Conservation (phyloP, 2,797 vertebrate species). For the Steatocranus sp. region DNA sequence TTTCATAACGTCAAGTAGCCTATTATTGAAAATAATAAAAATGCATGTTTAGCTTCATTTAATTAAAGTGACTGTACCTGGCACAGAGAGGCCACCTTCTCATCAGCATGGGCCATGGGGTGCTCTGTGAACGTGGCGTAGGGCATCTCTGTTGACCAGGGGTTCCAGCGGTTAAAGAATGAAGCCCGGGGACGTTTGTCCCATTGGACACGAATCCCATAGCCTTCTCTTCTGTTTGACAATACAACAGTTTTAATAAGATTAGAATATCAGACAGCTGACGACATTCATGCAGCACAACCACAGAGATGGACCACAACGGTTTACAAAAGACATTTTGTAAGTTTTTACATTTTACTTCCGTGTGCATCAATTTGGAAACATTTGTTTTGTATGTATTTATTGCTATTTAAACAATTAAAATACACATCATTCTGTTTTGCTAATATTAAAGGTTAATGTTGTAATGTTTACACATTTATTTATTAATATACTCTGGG, state of each 20-base stretch:
- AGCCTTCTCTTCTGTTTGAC: constrained; percentile 83
- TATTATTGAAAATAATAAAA: not conserved
- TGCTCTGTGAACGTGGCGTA: constrained; percentile 91
- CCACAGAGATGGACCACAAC: not conserved
- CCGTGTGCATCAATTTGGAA: rapidly evolving
- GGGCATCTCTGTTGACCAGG: constrained; percentile 92
- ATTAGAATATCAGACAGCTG: not conserved
- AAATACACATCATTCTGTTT: not conserved
- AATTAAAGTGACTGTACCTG: constrained; percentile 72
- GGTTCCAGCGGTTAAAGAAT: constrained; percentile 94
- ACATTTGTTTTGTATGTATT: not conserved
- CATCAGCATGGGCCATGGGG: constrained; percentile 87
- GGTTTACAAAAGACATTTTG: not conserved
- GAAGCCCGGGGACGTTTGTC: constrained; percentile 88
- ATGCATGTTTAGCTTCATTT: not conserved
- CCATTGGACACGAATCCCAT: constrained; percentile 90
- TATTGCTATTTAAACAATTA: not conserved
- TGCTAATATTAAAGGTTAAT: not conserved
- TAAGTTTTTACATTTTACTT: not conserved
- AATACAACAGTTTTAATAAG: not conserved
- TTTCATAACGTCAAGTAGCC: not conserved
- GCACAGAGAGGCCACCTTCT: constrained; percentile 90
- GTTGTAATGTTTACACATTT: not conserved
- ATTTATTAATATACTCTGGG: not conserved
- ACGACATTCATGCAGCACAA: not conserved